Conservation (phyloP, 2,888 invertebrate species). For the Volucella inflata region DNA sequence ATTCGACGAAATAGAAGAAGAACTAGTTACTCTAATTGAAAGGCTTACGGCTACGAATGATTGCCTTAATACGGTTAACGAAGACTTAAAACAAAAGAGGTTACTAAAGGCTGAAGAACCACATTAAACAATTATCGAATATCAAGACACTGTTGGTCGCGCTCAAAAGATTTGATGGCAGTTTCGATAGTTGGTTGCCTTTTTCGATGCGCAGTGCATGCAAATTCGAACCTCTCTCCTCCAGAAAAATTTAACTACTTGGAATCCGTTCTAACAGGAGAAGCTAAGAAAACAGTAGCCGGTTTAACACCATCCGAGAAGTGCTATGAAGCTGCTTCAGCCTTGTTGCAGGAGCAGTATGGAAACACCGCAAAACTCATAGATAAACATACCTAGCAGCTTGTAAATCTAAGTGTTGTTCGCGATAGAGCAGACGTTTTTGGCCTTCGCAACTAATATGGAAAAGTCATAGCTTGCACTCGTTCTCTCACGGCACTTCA, state of each 20-base stretch:
- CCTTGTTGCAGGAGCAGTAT: slow-evolving; percentile 45
- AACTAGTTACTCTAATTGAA: too few relatives aligned
- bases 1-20: too few relatives aligned
- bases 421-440: slow-evolving; percentile 5
- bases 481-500: slow-evolving; percentile 7
- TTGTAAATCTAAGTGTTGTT: slow-evolving; percentile 12
- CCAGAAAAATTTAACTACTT: slow-evolving; percentile 44
- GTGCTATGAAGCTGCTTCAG: slow-evolving; percentile 37
- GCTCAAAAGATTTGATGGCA: too few relatives aligned
- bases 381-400: slow-evolving; percentile 22
- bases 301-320: slow-evolving; percentile 42
- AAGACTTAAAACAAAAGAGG: too few relatives aligned
- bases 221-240: not conserved
- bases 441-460: slow-evolving; percentile 10
- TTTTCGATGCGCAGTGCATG: too few relatives aligned
- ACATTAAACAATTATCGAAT: too few relatives aligned
- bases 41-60: too few relatives aligned
- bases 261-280: slow-evolving; percentile 34
- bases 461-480: slow-evolving; percentile 17
- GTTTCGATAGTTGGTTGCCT: too few relatives aligned
- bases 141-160: too few relatives aligned
- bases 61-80: too few relatives aligned
- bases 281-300: slow-evolving; percentile 40
- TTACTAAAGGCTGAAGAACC: too few relatives aligned
- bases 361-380: slow-evolving; percentile 28